Base-by-base conservation (phyloP, 2,797 vertebrate genomes). In the Todus mexicanus region DNA sequence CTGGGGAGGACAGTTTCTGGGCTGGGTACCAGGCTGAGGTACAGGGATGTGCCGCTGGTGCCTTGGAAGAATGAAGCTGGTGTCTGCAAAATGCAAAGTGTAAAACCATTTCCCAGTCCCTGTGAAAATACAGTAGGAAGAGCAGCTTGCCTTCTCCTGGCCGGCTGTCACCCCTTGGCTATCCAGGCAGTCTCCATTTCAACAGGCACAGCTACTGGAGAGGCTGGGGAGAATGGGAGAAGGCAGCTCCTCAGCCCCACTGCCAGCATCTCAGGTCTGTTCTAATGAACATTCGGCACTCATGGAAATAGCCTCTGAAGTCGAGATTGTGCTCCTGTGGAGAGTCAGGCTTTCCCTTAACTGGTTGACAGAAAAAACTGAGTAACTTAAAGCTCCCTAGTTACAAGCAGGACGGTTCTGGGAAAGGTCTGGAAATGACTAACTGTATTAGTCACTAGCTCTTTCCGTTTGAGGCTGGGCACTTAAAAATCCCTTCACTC, bases 381-480 rank as follows among this genome's bases (percentile, higher is more conserved):
- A 61, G 54, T 50, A 21, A 80, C 78, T 75, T 80, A 73, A 56
- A 94, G 40, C 56, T 70, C 48, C 54, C n/a, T 33, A 56, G 74
- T 73, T 92, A 78, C 22, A 75, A 87, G 45, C 53, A 80, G 78
- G 66, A 57, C 56, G 72, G 57, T 86, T 96, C 82, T 81, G 74
- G 77, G 72, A 76, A 90, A 85, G 70, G 65, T 89, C 77, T 91
- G 84, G 22, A 84, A 65, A 87, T 94, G 90, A 96, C 70, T 94
- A 90, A 92, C n/a, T 2, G 6, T 11, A 57, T 95, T 94, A 96
- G 64, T 94, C 92, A 93, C 43, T 37, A 79, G 50, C 35, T 80
- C 60, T 42, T 80, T 73, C 31, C 27, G 72, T 82, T 63, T 82
- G 54, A 79, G 51, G 33, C 37, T 76, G 74, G 72, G 43, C 29